Percentiles rank a stretch among this genome's conserved stretches.
These are phyloP conservation scores for Falco punctatus DNA, from an alignment of 2,113 vertebrate genomes.

Conservation along the genomic window DNA sequence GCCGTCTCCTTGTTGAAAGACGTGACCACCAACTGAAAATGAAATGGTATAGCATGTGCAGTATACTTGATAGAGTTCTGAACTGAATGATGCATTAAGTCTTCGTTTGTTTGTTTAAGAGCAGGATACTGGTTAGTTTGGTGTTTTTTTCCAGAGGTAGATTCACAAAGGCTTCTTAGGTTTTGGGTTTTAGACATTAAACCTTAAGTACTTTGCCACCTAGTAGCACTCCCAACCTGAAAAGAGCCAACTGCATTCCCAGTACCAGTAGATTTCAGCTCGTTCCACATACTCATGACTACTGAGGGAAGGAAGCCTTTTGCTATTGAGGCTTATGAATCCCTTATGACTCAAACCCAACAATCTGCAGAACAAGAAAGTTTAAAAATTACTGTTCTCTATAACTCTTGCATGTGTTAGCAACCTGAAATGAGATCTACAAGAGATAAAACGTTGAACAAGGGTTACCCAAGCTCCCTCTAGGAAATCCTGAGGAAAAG, in stretches of 20 bases:
- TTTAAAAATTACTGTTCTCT: not conserved
- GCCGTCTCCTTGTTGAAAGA: not conserved
- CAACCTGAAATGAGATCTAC: not conserved
- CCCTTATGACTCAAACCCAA: not conserved
- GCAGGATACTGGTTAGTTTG: not conserved
- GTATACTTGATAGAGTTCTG: not conserved
- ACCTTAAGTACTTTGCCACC: not conserved
- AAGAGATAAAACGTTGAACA: not conserved
- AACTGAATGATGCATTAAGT: not conserved
- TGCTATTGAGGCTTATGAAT: not conserved
- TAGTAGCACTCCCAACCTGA: not conserved
- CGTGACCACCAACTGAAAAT: not conserved
- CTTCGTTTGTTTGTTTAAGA: not conserved
- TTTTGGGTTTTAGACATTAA: not conserved
- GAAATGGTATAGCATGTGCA: not conserved
- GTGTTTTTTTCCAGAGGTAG: not conserved
- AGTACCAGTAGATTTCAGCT: not conserved
- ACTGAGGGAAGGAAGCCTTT: not conserved
- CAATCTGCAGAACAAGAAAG: not conserved
- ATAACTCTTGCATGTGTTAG: not conserved
- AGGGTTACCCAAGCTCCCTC: not conserved
- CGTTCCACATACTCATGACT: not conserved
- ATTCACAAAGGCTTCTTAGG: not conserved
- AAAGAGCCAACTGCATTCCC: not conserved
- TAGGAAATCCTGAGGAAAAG: not conserved